Evolutionary conservation across 2,797 vertebrate species (phyloP), one percentile per base, ranked within the genome.

Genomic region (Dendrocincla fuliginosa): DNA sequence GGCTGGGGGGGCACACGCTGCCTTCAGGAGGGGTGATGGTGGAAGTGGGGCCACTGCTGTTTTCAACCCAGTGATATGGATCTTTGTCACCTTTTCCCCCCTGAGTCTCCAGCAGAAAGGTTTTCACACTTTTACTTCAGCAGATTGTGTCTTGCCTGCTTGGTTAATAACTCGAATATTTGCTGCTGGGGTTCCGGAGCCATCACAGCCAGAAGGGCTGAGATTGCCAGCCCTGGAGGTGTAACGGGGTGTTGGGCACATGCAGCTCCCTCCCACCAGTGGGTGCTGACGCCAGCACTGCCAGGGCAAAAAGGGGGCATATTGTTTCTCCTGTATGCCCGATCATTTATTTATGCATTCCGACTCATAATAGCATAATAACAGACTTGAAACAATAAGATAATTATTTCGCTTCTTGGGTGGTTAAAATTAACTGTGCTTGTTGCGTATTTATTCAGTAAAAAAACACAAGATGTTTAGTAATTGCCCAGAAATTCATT

Each of bases 381-480:
- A 95, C 86, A 90, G 88, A 50, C 64, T 92, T 57, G 50, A 89
- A 89, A 96, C 87, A 91, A 87, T 95, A 60, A 70, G 81, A 93
- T 85, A 81, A 94, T 96, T 95, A 91, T 92, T 95, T 86, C 0
- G 5, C 91, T 94, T 96, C 91, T 95, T 91, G 92, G 91, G 92
- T 86, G 91, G 96, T 90, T 96, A 88, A 97, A 96, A 96, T 96
- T 92, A 95, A 87, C 95, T 56, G 47, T 9, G 50, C 69, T 89
- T 2, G 0, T 86, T 71, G 89, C 28, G 2, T 91, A 52, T 86
- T 95, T 96, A 78, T 78, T 91, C 77, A 55, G 95, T 68, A 59
- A 87, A 89, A 90, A 90, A 78, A 78, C 42, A 37, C 69, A 69
- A 89, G 82, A 89, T 75, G 73, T 83, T 84, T 91, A 87, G 84